phyloP scores from a whole-genome alignment of 2,888 invertebrate species.

The Himalopsyche tibetana region DNA sequence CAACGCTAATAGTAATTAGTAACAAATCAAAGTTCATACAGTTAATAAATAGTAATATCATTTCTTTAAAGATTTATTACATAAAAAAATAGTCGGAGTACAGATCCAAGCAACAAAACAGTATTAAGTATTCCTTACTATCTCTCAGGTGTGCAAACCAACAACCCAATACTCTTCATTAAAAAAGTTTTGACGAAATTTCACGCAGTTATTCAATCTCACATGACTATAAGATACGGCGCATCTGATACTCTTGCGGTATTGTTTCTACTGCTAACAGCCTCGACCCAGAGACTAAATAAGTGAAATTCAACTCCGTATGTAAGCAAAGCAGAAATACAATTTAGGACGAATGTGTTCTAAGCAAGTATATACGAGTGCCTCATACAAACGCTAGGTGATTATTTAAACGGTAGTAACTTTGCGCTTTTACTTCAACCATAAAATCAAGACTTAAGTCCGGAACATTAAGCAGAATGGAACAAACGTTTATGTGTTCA shows the following conservation, averaged over 20 bases:
- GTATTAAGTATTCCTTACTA: no score
- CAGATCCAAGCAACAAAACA: no score
- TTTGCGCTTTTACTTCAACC: slow-evolving; percentile 18
- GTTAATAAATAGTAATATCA: no score
- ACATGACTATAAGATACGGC: no score
- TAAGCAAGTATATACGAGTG: neutral
- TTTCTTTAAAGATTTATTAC: no score
- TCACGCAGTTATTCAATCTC: no score
- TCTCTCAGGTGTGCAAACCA: no score
- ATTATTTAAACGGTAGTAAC: slow-evolving; percentile 30
- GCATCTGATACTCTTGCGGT: neutral
- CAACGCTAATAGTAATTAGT: no score
- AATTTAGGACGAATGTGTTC: slow-evolving; percentile 25
- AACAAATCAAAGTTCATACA: no score
- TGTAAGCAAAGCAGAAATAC: slow-evolving; percentile 8
- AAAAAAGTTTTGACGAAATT: no score
- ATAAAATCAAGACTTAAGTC: slow-evolving; percentile 30
- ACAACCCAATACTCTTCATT: no score
- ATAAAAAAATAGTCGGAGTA: no score
- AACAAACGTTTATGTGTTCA: slow-evolving; percentile 34
- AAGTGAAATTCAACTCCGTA: neutral
- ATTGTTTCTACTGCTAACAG: neutral
- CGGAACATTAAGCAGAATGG: slow-evolving; percentile 23
- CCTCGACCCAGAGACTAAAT: neutral
- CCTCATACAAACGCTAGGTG: slow-evolving; percentile 34